Evolutionary conservation across 2,888 invertebrate genomes (phyloP).

Genomic region (Galerucella pusilla): DNA sequence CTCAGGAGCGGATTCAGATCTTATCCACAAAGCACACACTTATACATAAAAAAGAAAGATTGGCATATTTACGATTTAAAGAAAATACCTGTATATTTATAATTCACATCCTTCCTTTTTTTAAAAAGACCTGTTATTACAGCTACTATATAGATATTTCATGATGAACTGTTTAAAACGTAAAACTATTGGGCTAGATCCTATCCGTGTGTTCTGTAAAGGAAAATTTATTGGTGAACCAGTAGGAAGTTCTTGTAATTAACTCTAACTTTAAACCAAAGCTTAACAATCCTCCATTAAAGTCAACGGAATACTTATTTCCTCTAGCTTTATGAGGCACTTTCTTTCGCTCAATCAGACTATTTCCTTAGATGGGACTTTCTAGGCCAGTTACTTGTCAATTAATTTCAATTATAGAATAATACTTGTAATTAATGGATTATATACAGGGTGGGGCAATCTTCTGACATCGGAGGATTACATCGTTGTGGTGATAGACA

Average conservation of each 20-base stretch:
- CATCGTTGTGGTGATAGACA: too few species aligned
- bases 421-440: too few species aligned
- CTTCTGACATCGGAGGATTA: too few species aligned
- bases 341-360: conserved; percentile 53
- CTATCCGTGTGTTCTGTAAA: conserved; percentile 18
- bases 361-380: conserved; percentile 31
- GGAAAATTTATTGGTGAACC: conserved; percentile 48
- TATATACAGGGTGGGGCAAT: too few species aligned
- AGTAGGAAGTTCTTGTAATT: conserved; percentile 51
- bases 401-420: too few species aligned
- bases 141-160: background rate
- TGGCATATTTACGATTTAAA: too few species aligned
- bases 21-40: background rate
- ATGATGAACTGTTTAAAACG: background rate
- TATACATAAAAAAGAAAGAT: too few species aligned
- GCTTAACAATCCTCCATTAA: conserved; percentile 57
- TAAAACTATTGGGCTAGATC: background rate
- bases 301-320: conserved; percentile 56
- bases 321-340: conserved; percentile 54
- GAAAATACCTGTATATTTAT: too few species aligned
- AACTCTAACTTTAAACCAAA: conserved; percentile 54
- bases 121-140: too few species aligned
- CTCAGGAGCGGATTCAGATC: conserved; percentile 4
- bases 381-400: background rate
- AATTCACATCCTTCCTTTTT: too few species aligned